Conservation (phyloP, 2,113 vertebrate genomes). For the Mesoclemmys tuberculata region DNA sequence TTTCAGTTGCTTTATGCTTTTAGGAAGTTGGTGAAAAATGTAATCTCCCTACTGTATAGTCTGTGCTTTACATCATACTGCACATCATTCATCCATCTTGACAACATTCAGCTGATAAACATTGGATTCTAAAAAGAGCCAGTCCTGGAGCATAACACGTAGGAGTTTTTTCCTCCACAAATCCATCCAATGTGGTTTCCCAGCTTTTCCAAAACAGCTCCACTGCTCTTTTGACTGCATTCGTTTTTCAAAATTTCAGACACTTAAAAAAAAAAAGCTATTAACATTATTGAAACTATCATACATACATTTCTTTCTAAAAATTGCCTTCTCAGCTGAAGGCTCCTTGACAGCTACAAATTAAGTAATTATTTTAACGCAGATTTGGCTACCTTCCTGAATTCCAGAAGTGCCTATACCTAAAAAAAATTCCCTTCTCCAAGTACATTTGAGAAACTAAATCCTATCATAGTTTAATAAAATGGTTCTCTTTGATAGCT, state of each 20-base stretch:
- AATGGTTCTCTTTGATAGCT: constrained; percentile 8
- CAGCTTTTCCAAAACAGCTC: constrained; percentile 29
- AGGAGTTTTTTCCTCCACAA: background rate
- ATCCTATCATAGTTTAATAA: constrained; percentile 18
- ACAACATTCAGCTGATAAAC: background rate
- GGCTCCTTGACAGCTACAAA: constrained; percentile 59
- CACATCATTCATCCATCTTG: background rate
- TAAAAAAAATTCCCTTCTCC: constrained; percentile 51
- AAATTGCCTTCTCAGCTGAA: constrained; percentile 68
- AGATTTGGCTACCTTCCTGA: constrained; percentile 60
- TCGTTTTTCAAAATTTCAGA: constrained; percentile 60
- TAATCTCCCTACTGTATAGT: background rate
- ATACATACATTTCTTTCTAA: constrained; percentile 46
- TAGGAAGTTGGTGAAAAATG: background rate
- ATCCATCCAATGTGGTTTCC: constrained; percentile 17
- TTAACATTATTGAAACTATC: constrained; percentile 46
- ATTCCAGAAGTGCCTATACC: constrained; percentile 50
- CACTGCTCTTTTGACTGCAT: constrained; percentile 27
- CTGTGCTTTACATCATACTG: background rate
- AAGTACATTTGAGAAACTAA: constrained; percentile 54
- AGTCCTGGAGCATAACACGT: background rate
- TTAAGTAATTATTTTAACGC: constrained; percentile 66
- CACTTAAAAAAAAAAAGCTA: constrained; percentile 37
- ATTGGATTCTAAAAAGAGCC: background rate
- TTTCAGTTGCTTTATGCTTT: background rate